Evolutionary conservation across 2,888 invertebrate species (phyloP).

Genomic region (Perizoma flavofasciatum): DNA sequence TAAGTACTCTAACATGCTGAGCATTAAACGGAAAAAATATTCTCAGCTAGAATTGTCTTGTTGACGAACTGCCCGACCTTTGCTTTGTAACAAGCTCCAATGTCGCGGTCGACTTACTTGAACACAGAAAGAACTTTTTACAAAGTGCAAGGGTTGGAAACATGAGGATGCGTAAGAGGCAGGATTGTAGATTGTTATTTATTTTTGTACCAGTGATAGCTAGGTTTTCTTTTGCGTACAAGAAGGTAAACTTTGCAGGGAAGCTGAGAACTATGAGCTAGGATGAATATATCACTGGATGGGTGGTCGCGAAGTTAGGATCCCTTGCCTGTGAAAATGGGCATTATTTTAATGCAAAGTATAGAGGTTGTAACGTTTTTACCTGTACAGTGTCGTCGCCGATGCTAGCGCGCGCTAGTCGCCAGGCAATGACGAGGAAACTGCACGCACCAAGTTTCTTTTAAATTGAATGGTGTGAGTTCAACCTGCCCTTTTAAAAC

Average conservation of each 20-base stretch:
- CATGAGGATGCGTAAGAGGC: conserved; percentile 64
- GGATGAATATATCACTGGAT: conserved; percentile 78
- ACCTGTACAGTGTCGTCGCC: conserved; percentile 77
- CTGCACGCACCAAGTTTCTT: conserved; percentile 81
- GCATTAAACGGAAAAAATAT: conserved; percentile 82
- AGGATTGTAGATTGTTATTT: conserved; percentile 66
- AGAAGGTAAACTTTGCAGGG: conserved; percentile 82
- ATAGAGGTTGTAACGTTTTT: conserved; percentile 91
- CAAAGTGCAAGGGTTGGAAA: conserved; percentile 77
- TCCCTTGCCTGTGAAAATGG: conserved; percentile 89
- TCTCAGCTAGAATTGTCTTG: conserved; percentile 80
- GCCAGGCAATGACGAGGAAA: conserved; percentile 66
- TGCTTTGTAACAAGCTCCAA: conserved; percentile 77
- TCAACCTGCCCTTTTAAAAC: conserved; percentile 71
- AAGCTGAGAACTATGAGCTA: conserved; percentile 81
- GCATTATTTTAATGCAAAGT: conserved; percentile 97
- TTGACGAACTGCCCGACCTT: conserved; percentile 81
- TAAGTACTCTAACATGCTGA: conserved; percentile 75
- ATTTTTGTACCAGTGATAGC: conserved; percentile 66
- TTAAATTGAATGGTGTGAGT: conserved; percentile 83
- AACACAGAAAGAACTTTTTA: conserved; percentile 62
- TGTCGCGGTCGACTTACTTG: conserved; percentile 57
- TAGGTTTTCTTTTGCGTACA: conserved; percentile 78
- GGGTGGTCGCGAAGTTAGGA: conserved; percentile 79
- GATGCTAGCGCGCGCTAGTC: conserved; percentile 46